Percentiles rank a stretch among this genome's conserved stretches.
Evolutionary conservation across 2,113 vertebrate species (phyloP).

Genomic region (Serinus canaria): DNA sequence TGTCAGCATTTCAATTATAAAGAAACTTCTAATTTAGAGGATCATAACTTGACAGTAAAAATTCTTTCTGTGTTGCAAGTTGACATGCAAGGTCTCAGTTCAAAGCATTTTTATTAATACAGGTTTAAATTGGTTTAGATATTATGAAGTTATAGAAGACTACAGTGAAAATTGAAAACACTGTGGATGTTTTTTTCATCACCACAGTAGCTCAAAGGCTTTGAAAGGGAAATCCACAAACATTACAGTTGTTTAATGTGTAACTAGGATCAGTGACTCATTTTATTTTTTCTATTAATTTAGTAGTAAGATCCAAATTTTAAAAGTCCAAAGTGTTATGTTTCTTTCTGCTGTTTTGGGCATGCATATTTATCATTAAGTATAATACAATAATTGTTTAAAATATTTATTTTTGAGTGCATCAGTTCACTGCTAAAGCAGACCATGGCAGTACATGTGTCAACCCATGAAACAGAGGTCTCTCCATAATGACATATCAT

Average conservation of each 20-base stretch:
- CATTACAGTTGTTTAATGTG: background rate
- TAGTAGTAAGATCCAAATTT: background rate
- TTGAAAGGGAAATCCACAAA: conserved; percentile 46
- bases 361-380: background rate
- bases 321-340: background rate
- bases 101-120: conserved; percentile 56
- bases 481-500: background rate
- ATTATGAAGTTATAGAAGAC: background rate
- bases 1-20: conserved; percentile 58
- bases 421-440: background rate
- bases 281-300: background rate
- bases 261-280: background rate
- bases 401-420: background rate
- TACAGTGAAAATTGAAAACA: background rate
- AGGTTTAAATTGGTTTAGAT: conserved; percentile 44
- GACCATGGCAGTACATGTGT: background rate
- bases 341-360: background rate
- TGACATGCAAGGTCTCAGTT: conserved; percentile 45
- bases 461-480: background rate
- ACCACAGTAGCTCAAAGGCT: background rate
- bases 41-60: conserved; percentile 56
- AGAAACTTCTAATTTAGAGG: conserved; percentile 34
- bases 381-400: background rate
- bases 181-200: background rate
- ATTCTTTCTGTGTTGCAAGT: conserved; percentile 24